Base-by-base conservation (phyloP, 1,140 invertebrate genomes). In the Lanistes nyassanus region DNA sequence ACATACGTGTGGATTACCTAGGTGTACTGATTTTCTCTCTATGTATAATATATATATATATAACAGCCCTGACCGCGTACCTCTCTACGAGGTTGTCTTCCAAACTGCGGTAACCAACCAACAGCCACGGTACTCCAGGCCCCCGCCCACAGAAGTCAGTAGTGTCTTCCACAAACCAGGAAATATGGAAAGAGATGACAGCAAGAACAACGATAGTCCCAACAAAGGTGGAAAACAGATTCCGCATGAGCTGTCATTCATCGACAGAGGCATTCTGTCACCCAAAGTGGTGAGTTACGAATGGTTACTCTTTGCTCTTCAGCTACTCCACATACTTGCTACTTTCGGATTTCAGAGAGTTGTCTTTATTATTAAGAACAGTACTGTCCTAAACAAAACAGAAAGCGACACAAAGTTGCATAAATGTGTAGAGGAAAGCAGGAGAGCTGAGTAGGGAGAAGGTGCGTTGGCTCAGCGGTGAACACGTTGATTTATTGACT, bases 71-170 rank as follows among this genome's bases (percentile, higher is more conserved):
- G 86, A 87, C 47, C 76, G 86, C 58, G 76, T 88, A 21, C 86
- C 87, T 11, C 84, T 80, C 51, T 88, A 88, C 80, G 84, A 88
- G 71, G 79, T 84, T 21, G 79, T 88, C 13, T 88, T 86, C 65
- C 81, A 82, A 31, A 78, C 80, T 26, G 78, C 80, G 2, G 78
- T 88, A 5, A 76, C 77, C 36, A 76, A 83, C 21, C 86, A 88
- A 67, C 76, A 76, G 13, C 80, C 81, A 58, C 77, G 76, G 42
- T 86, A 84, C 67, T 64, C 47, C 3, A 79, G 75, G 7, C 64
- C 76, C 2, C 29, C 76, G 31, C 53, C 71, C 6, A 39, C 66
- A 26, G 55, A 53, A 7, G 34, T 56, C 34, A 36, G 47, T 16
- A 73, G 58, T n/a, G 36, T 60, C 16, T 53, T 73, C 21, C 56